Evolutionary conservation across 2,113 vertebrate genomes (phyloP).

Genomic region (Aptenodytes patagonicus): DNA sequence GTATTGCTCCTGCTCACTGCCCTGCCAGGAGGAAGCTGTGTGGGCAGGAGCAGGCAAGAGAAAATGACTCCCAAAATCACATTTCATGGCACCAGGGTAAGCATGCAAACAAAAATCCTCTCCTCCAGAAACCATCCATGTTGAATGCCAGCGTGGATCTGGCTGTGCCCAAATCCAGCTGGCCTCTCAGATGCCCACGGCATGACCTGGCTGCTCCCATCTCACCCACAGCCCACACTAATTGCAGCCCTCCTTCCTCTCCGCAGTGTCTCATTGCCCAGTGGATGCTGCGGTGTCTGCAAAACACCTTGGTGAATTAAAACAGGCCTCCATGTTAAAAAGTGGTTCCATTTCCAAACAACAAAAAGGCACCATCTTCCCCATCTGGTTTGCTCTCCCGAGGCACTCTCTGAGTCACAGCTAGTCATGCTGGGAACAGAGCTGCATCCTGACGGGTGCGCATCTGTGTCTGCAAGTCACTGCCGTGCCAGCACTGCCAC

Average conservation of each 20-base stretch:
- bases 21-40: not conserved
- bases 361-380: not conserved
- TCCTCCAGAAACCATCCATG: not conserved
- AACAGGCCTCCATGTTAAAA: not conserved
- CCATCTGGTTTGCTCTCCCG: not conserved
- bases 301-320: not conserved
- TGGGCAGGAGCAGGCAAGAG: not conserved
- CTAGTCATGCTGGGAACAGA: not conserved
- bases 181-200: not conserved
- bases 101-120: not conserved
- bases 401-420: constrained; percentile 12
- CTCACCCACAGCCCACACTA: not conserved
- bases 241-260: not conserved
- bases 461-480: not conserved
- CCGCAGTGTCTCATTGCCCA: not conserved
- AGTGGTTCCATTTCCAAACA: not conserved
- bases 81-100: not conserved
- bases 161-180: not conserved
- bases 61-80: not conserved
- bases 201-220: not conserved
- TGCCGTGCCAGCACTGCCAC: not conserved
- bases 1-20: not conserved
- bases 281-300: not conserved
- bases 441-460: not conserved
- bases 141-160: not conserved